Evolutionary conservation across 2,797 vertebrate species (phyloP), one percentile per base, ranked within the genome.

Genomic region (Myiotriccus ornatus): DNA sequence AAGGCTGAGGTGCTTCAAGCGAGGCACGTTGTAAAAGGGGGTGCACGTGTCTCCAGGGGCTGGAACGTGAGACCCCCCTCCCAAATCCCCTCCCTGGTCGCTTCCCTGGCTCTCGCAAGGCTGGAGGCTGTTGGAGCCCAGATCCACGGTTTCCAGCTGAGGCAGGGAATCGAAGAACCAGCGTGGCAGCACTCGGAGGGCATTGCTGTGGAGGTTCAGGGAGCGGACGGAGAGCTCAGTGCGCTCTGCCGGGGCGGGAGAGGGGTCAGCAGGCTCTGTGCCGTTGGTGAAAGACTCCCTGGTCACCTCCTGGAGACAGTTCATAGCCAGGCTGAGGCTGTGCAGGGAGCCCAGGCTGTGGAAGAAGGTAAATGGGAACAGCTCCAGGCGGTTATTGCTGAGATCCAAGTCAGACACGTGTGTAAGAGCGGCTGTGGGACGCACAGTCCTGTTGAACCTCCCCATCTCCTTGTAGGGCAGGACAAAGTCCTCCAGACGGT

Each of bases 351-450:
- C 76, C 82, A 98, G 93, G 43, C 96, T 91, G 78, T 79, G 98
- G 71, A 98, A 78, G 62, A 98, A 98, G 78, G 97, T 80, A 23
- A 98, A 53, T 2, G 98, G 97, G 60, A 98, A 97, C 44, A 96
- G 97, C 35, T 78, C 94, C 88, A 99, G 97, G 65, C 88, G 95
- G 94, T 98, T 99, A 23, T 94, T 96, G 96, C 98, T 99, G 86
- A 99, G 97, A 90, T 99, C 98, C 83, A 98, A 94, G 69, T 98
- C 91, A 44, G 81, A 46, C 44, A 98, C 21, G 1, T 74, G 97
- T 82, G 97, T 94, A 92, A 93, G 94, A 63, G 87, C 50, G 35
- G 96, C 96, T 50, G 49, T 8, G 32, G 79, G 74, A 56, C 3
- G 35, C 39, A 9, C 37, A 3, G 81, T 87, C 60, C 82, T 44